Evolutionary conservation across 2,888 invertebrate genomes (phyloP), one percentile per base, ranked within the genome.

Genomic region (Agonopterix subpropinquella): DNA sequence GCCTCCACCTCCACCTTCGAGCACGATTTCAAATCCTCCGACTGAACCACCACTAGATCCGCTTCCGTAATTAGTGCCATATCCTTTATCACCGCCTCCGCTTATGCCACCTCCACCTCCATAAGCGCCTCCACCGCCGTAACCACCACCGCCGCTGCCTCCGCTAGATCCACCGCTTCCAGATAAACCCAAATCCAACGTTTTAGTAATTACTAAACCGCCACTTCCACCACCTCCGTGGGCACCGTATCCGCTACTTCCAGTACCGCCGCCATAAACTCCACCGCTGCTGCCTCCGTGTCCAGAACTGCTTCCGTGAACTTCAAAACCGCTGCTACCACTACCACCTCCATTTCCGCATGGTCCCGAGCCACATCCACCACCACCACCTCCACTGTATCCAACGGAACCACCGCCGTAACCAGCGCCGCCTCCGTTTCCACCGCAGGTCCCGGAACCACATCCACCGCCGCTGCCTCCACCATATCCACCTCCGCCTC

Each of bases 401-500:
- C 55, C 53, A 36, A 37, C 39, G 49, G 3, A 2, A 28, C 11
- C 44, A 11, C 51, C 53, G 43, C 55, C 53, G 11, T 42, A 37
- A 36, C 55, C 47, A 45, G 45, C 44, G 44, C 61, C 45, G 15
- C 51, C 61, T 48, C 58, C 54, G 7, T 41, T 52, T 11, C 55
- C 57, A 28, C 53, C 52, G 35, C 47, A 46, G 11, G 56, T 58
- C 7, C 56, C 56, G 36, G 49, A 45, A 9, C 49, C 50, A 28
- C 57, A 54, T 43, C 57, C 49, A 43, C 52, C 58, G 18, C 57
- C 59, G 50, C n/a, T 43, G 41, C 55, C 54, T 28, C 49, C 50
- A 11, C 53, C 48, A 13, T 55, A 51, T n/a, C 59, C 53, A 35
- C 57, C 49, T 5, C 54, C 57, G 11, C 50, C 82, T 4, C 85